Base-by-base conservation (phyloP, 2,888 invertebrate genomes). In the Aphrophora alni region DNA sequence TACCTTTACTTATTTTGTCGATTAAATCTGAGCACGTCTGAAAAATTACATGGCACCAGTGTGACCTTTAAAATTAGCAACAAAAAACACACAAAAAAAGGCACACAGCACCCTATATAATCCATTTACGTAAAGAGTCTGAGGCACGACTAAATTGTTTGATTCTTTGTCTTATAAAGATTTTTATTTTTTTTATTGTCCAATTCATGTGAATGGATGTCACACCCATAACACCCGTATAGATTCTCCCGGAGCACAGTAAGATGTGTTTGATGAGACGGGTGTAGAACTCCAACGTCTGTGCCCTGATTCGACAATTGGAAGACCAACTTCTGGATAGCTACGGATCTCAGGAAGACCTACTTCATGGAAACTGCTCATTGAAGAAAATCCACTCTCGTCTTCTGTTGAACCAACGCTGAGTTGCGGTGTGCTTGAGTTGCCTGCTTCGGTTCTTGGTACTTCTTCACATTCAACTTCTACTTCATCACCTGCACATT, bases 371-470 rank as follows among this genome's bases (percentile, higher is more conserved):
- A 95, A 95, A 8, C 95, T 95, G 87, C 93, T 95, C 91, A 95
- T 94, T 10, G 95, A 95, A 17, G 95, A 95, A 88, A 95, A 95
- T 33, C 95, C 95, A 87, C 95, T 95, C 88, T 95, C 95, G 85
- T 95, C 95, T 87, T 95, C 95, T 12, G 89, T 89, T 0, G 89
- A 84, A 76, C 85, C 85, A 25, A 85, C 83, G 38, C 82, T 82
- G 0, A 84, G 84, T 81, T 84, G 85, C 21, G 85, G 85, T 12
- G 85, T 84, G 75, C 74, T 75, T 12, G 76, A 70, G 68, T 80
- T 75, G 14, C 77, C 77, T 24, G 73, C 71, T n/a, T 74, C 51
- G 69, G 44, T 70, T 75, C 76, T 26, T 71, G 75, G 0, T 75
- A 72, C 4, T 78, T 87, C 10, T 89, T 89, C 70, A 14, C 59